These are phyloP conservation scores for Erynnis tages DNA, from an alignment of 2,888 invertebrate species.

Conservation along the genomic window DNA sequence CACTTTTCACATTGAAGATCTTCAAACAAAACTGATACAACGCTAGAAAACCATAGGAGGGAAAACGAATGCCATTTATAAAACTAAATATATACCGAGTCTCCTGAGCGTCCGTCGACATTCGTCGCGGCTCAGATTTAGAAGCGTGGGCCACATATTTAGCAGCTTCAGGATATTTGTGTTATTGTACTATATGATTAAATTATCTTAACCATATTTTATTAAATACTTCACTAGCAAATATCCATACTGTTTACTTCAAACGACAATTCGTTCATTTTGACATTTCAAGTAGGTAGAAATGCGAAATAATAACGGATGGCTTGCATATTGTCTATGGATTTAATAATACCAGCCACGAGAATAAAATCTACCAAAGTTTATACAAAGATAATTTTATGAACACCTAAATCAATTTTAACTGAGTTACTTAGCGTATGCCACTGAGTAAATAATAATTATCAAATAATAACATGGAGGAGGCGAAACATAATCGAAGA, in stretches of 20 bases:
- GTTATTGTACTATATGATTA: conserved; percentile 56
- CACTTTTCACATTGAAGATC: conserved; percentile 41
- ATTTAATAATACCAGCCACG: conserved; percentile 40
- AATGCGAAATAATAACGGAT: conserved; percentile 48
- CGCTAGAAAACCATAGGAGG: conserved; percentile 74
- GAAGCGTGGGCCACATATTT: conserved; percentile 85
- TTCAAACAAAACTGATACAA: conserved; percentile 46
- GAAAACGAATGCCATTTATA: conserved; percentile 77
- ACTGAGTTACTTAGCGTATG: too few species aligned
- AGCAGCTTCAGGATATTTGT: conserved; percentile 53
- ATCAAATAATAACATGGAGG: too few species aligned
- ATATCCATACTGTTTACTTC: conserved; percentile 82
- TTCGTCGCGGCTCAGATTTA: conserved; percentile 94
- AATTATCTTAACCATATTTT: conserved; percentile 72
- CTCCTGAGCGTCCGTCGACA: conserved; percentile 93
- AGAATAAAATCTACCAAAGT: not conserved
- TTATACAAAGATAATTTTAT: too few species aligned
- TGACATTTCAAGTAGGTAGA: conserved; percentile 65
- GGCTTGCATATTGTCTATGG: conserved; percentile 65
- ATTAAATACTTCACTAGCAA: conserved; percentile 74
- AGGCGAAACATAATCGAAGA: too few species aligned
- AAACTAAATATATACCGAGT: conserved; percentile 86
- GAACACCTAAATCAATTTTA: too few species aligned
- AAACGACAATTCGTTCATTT: conserved; percentile 81
- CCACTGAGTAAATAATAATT: too few species aligned